Evolutionary conservation across 2,888 invertebrate genomes (phyloP), one percentile per base, ranked within the genome.

Genomic region (Mythimna lalbum): DNA sequence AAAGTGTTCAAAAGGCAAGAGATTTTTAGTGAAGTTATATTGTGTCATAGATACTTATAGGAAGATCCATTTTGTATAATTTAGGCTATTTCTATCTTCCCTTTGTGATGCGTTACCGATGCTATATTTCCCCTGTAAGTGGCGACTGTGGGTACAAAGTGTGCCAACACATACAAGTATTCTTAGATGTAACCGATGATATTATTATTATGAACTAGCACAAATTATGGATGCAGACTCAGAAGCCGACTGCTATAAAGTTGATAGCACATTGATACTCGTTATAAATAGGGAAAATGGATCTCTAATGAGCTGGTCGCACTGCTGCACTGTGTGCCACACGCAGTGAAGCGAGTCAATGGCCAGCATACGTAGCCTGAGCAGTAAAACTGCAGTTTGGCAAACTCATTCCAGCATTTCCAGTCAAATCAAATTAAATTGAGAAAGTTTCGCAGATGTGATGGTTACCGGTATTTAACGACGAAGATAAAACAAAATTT

Each of bases 91-190:
- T 60, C 14, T 5, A 56, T 49, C 2, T 56, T 50, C 39, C 1
- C 17, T 23, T 14, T 27, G 21, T 31, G 33, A 49, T 67, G 69
- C 73, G 79, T 78, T 82, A 64, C 79, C 79, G 57, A 59, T 60
- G 57, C 49, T 56, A 14, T 57, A 49, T 33, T 43, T 49, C 55
- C 59, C 59, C 27, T 56, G 39, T 52, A 49, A 33, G 47, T 69
- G 69, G 72, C 56, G 56, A 64, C 60, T 63, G 43, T 61, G 63
- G 82, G 86, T 77, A 84, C 86, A 70, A 64, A 55, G 43, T 63
- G 84, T 84, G 86, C 84, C 86, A 84, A 86, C 73, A 68, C 70
- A 43, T 69, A 31, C 64, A 79, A 86, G 82, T 86, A 81, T 88
- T 84, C 77, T 61, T 78, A 86, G 71, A 75, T 68, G 64, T 82